These are phyloP conservation scores for Nysson spinosus DNA, from an alignment of 2,888 invertebrate species.

Conservation along the genomic window DNA sequence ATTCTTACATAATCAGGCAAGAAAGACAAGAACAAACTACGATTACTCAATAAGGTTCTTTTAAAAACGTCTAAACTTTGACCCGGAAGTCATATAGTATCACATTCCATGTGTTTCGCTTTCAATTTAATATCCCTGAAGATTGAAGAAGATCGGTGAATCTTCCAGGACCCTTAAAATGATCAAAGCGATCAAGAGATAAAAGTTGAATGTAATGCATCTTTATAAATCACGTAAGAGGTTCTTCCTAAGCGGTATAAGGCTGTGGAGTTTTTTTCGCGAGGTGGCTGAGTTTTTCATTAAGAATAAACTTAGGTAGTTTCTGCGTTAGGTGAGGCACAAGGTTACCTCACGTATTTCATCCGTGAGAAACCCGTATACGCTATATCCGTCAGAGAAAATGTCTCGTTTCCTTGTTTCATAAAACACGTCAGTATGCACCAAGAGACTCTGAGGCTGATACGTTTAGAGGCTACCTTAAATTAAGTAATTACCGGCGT, in stretches of 20 bases:
- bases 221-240: neutral
- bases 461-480: neutral
- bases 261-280: neutral
- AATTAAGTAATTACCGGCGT: neutral
- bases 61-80: too few species aligned
- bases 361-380: neutral
- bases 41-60: too few species aligned
- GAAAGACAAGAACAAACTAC: too few species aligned
- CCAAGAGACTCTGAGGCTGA: neutral
- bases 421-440: neutral
- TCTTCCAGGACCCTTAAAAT: neutral
- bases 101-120: neutral
- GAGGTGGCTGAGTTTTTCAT: neutral
- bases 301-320: neutral
- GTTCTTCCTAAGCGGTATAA: neutral
- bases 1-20: too few species aligned
- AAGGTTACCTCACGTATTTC: neutral
- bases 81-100: too few species aligned
- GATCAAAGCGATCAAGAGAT: constrained; percentile 23
- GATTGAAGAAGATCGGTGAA: constrained; percentile 5
- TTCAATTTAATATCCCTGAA: constrained; percentile 7
- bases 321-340: neutral
- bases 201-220: neutral
- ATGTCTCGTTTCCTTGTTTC: neutral
- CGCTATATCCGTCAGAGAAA: neutral